Base-by-base conservation (phyloP, 2,888 invertebrate genomes). In the Pogonocherus hispidulus region DNA sequence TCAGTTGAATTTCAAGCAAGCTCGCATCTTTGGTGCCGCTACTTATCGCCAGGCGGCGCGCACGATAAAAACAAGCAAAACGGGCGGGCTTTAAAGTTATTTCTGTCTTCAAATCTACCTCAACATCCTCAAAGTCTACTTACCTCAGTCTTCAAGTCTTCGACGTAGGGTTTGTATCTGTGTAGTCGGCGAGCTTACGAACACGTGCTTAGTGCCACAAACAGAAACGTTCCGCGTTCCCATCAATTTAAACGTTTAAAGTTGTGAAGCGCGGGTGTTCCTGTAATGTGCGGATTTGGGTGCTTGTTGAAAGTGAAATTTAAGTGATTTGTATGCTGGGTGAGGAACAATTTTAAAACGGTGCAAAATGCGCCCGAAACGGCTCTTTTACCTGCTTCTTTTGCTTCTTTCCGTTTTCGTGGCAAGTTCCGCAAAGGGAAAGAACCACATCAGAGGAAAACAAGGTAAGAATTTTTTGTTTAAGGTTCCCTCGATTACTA, bases 81-180 rank as follows among this genome's bases (percentile, higher is more conserved):
- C 69, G 69, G 72, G 78, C 76, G 79, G 78, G 77, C 73, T 73
- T 78, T 78, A 77, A 76, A 78, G 78, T 76, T 79, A 78, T 78
- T 79, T 78, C 70, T 63, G 77, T 76, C 67, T 32, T 49, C 60
- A 37, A 37, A 22, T 59, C 44, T 59, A 70, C 69, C 78, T 72
- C 73, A 72, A 74, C 75, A 71, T 74, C 71, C 71, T 68, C 69
- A 76, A 78, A 76, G 73, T 74, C 70, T 74, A 70, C 73, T 75
- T 75, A 69, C 66, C 75, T 82, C 80, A 83, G 83, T 83, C 78
- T 75, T 73, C 71, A 78, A 74, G 75, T 74, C 75, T 75, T 75
- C 80, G 74, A 77, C 78, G 79, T 70, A 71, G 78, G 74, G 80
- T 76, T 79, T 76, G 79, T 81, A 76, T 71, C 76, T 71, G 69